Evolutionary conservation across 2,797 vertebrate species (phyloP).

Genomic region (Sebastiscus tertius): DNA sequence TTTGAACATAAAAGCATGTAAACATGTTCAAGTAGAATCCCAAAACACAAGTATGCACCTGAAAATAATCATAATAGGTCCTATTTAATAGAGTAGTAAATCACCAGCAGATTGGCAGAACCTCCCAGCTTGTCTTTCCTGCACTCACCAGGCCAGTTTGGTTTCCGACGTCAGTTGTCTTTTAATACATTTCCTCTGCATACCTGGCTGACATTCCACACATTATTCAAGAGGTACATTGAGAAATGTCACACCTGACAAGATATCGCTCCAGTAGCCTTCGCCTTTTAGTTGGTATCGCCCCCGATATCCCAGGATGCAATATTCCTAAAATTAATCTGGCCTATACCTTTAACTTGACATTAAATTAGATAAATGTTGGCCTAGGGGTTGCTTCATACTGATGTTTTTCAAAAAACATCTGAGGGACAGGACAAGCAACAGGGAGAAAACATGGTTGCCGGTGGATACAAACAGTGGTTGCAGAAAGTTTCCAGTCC

Average conservation of each 20-base stretch:
- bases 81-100: neutral
- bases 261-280: slow-evolving; percentile 3
- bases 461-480: slow-evolving; percentile 55
- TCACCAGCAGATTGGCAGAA: slow-evolving; percentile 15
- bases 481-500: slow-evolving; percentile 62
- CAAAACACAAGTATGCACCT: no score
- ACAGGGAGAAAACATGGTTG: slow-evolving; percentile 52
- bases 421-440: slow-evolving; percentile 11
- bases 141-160: slow-evolving; percentile 39
- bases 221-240: slow-evolving; percentile 46
- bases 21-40: no score
- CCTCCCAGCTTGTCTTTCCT: slow-evolving; percentile 49
- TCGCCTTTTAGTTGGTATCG: neutral
- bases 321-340: neutral
- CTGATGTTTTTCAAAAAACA: neutral
- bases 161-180: slow-evolving; percentile 41
- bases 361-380: neutral
- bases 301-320: neutral
- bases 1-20: no score
- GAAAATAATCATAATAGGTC: no score
- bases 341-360: neutral
- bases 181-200: slow-evolving; percentile 68
- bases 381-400: neutral
- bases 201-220: slow-evolving; percentile 64
- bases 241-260: slow-evolving; percentile 59